Base-by-base conservation (phyloP, 2,113 vertebrate species). In the Uria aalge region DNA sequence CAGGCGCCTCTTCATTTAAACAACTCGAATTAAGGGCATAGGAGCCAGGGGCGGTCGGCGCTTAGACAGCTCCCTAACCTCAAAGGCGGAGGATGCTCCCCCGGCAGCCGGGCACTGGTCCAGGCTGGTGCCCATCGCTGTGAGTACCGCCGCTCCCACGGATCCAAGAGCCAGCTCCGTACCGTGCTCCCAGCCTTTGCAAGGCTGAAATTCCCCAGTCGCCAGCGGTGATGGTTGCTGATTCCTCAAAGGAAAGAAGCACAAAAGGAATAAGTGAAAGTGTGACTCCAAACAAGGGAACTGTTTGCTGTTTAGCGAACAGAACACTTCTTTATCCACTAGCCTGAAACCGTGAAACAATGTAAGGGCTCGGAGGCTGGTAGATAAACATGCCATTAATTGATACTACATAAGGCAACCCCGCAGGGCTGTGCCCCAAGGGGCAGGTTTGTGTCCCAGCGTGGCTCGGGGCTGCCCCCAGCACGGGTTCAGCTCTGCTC, bases 201-300 rank as follows among this genome's bases (percentile, higher is more conserved):
- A n/a, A 15, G 0, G 0, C 57, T 57, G 52, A 41, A 71, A 57
- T 45, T 50, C 66, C 71, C 26, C 22, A 9, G 15, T n/a, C 55
- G 59, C 41, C 3, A 2, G 11, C 5, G 4, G 41, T 1, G 0
- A 11, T 0, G 1, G 10, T 3, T 72, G 68, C 20, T 20, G 34
- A 27, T 55, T 78, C 63, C 48, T 75, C 66, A 52, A 38, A 50
- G 7, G 50, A 48, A 62, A 87, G 36, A 48, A 6, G 9, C 5
- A 0, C 6, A 40, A 50, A 84, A 15, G 32, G 23, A 29, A n/a
- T 18, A 78, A 74, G 20, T 4, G 18, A 16, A 16, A 7, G 2
- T 11, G 9, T 23, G 34, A 63, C 30, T 66, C 20, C 40, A 57
- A 30, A n/a, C 24, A 50, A 75, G 21, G 24, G 29, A 75, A 53